Base-by-base conservation (phyloP, 2,113 vertebrate genomes). In the Antidorcas marsupialis region DNA sequence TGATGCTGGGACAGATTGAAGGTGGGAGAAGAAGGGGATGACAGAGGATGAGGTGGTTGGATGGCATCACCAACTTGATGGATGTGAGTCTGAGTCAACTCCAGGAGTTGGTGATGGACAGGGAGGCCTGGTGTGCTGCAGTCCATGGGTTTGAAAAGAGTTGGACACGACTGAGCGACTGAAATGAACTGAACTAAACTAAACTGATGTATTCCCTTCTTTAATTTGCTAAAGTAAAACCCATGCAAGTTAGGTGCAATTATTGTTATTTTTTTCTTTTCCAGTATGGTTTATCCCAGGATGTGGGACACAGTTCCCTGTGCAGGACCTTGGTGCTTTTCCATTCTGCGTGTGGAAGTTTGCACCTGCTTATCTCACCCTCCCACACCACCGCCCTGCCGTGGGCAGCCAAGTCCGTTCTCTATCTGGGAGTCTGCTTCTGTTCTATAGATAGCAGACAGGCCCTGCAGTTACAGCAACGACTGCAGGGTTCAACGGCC, bases 391-490 rank as follows among this genome's bases (percentile, higher is more conserved):
- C 2, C 0, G 7, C 43, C 27, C 43, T 17, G 27, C 76, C 2
- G 0, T 2, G 9, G 76, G 76, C 43, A 47, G 43, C 76, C 76
- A 28, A 17, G 27, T 47, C 7, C 7, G 0, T 30, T 17, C 43
- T 78, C 76, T 78, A 2, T 28, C 39, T 9, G 39, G 1, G 43
- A 17, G 39, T 30, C 74, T 30, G 27, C 27, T 45, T 28, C 76
- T 47, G 76, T 47, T 47, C 43, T 9, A 2, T 47, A 30, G 3
- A 3, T 2, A 17, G 14, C 53, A 50, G 60, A 30, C 3, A 1
- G 0, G n/a, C 30, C 23, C 36, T 23, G 14, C 2, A 1, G 6
- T n/a, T 7, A 5, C n/a, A 25, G 27, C 0, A 3, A 9, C 2
- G 45, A 30, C n/a, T 15, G 1, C 81, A 1, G 11, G 64, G 3